Percentiles rank a stretch among this genome's conserved stretches.
Conservation (phyloP, 2,113 vertebrate genomes). For the zebrafish (Danio rerio) region GRCz12tu NC_133186.1:24250001-24250500, state of each 20-base stretch:
- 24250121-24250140: conserved; percentile 33
- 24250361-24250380: conserved; percentile 60
- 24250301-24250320: not conserved
- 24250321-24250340: conserved; percentile 66
- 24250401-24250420: conserved; percentile 63
- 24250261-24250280: not conserved
- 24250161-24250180: conserved; percentile 19
- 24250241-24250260: no score
- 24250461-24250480: not conserved
- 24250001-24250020: conserved; percentile 13
- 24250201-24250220: not conserved
- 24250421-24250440: conserved; percentile 62
- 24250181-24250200: conserved; percentile 30
- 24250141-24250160: conserved; percentile 56
- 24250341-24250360: conserved; percentile 51
- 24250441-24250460: conserved; percentile 50
- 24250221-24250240: not conserved
- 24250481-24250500: not conserved
- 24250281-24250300: not conserved
- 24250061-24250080: conserved; percentile 11
- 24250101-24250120: conserved; percentile 41
- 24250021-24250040: conserved; percentile 24
- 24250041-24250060: not conserved
- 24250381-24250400: conserved; percentile 72
- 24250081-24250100: conserved; percentile 18